phyloP scores from a whole-genome alignment of 2,113 vertebrate species.

The Alosa alosa region DNA sequence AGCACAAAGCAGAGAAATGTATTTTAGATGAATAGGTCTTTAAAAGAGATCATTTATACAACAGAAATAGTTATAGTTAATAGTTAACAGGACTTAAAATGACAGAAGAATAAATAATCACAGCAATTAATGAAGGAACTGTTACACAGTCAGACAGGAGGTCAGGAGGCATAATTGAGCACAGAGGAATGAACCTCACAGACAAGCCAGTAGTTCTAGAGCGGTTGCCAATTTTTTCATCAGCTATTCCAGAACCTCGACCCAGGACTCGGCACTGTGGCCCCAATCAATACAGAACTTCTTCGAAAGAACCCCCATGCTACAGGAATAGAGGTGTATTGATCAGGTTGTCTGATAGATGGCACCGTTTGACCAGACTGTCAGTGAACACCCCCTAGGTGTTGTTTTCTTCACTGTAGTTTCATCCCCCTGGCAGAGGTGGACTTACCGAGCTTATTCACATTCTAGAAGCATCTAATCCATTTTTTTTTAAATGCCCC shows the following conservation, averaged over 20 bases:
- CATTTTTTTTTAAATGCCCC: not conserved
- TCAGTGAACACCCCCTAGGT: not conserved
- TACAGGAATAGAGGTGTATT: not conserved
- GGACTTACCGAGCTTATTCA: not conserved
- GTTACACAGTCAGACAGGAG: no score
- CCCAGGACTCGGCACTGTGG: not conserved
- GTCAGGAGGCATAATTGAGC: no score
- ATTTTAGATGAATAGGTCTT: not conserved
- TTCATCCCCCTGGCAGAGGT: not conserved
- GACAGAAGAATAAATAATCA: no score
- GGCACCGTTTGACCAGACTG: not conserved
- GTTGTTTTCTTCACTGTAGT: not conserved
- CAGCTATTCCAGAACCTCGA: not conserved
- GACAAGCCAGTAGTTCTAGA: not conserved
- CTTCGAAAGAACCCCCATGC: not conserved
- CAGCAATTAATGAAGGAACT: no score
- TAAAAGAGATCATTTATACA: not conserved
- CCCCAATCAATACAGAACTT: not conserved
- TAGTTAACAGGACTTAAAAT: not conserved
- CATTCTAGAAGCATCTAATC: not conserved
- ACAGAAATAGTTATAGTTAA: not conserved
- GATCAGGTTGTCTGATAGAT: not conserved
- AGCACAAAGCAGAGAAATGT: no score
- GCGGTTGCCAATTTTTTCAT: not conserved
- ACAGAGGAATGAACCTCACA: not conserved